Conservation (phyloP, 2,113 vertebrate species). For the Aptenodytes patagonicus region DNA sequence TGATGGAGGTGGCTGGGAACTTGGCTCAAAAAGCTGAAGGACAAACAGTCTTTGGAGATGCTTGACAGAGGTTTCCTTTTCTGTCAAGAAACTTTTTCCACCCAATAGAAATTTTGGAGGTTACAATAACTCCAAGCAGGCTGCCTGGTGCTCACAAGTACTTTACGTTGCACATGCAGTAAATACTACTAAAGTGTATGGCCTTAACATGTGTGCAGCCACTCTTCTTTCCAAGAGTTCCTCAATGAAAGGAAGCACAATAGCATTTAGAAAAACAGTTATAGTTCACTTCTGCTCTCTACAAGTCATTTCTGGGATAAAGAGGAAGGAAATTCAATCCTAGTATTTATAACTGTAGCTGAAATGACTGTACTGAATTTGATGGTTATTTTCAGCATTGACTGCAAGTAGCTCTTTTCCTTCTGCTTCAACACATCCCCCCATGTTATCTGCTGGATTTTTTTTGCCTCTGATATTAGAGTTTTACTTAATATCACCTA, state of each 20-base stretch:
- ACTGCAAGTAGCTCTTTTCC: neutral
- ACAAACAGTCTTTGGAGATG: neutral
- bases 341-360: neutral
- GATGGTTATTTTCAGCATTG: neutral
- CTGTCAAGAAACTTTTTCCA: neutral
- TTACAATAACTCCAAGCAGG: neutral
- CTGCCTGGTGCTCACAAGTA: neutral
- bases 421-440: neutral
- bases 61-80: neutral
- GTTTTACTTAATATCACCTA: neutral
- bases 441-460: neutral
- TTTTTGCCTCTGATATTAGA: neutral
- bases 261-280: neutral
- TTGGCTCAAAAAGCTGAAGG: neutral
- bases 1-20: neutral
- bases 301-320: neutral
- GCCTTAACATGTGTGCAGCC: neutral
- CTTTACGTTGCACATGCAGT: fast-evolving
- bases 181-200: neutral
- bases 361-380: neutral
- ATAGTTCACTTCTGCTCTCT: neutral
- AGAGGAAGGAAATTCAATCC: neutral
- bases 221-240: neutral
- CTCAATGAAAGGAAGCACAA: neutral
- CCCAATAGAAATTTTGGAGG: neutral